A percentile compares a stretch with the other conserved stretches of the same genome.
Conservation (phyloP, 2,888 invertebrate species). For the Frankliniella fusca region DNA sequence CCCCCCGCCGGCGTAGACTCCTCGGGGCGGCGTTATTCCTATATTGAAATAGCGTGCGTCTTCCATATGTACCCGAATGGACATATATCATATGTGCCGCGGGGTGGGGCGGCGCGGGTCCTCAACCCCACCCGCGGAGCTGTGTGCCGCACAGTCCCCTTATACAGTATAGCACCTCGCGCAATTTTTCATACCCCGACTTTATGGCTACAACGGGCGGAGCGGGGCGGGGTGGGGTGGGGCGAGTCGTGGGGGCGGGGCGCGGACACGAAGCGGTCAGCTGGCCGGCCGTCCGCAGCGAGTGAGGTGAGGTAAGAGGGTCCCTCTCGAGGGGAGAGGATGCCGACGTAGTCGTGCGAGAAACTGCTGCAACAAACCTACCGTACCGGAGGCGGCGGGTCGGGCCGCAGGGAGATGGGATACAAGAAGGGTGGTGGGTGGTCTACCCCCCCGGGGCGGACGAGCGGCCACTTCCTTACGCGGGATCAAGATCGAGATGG, state of each 20-base stretch:
- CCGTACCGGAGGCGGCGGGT: background rate
- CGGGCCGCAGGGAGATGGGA: background rate
- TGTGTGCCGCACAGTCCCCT: no score
- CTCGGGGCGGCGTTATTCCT: background rate
- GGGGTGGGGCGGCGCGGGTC: background rate
- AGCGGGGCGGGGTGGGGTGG: no score
- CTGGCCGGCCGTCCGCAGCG: background rate
- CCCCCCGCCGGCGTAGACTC: no score
- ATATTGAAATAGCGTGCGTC: constrained; percentile 21
- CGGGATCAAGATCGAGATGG: constrained; percentile 15
- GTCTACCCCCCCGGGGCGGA: background rate
- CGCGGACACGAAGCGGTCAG: background rate
- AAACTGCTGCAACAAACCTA: background rate
- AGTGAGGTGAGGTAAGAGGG: background rate
- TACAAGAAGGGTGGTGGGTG: background rate
- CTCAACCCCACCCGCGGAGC: no score
- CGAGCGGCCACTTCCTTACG: constrained; percentile 12
- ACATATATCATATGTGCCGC: background rate
- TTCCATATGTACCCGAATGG: constrained; percentile 8
- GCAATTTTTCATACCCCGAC: background rate
- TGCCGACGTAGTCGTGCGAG: background rate
- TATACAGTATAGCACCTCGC: background rate
- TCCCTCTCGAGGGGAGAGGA: no score
- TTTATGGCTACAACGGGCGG: no score
- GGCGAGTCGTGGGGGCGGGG: no score